A percentile compares a stretch with the other conserved stretches of the same genome.
Evolutionary conservation across 37 sponge, comb jelly and placozoan species (phyloP).

Genomic region (Eunapius fragilis): DNA sequence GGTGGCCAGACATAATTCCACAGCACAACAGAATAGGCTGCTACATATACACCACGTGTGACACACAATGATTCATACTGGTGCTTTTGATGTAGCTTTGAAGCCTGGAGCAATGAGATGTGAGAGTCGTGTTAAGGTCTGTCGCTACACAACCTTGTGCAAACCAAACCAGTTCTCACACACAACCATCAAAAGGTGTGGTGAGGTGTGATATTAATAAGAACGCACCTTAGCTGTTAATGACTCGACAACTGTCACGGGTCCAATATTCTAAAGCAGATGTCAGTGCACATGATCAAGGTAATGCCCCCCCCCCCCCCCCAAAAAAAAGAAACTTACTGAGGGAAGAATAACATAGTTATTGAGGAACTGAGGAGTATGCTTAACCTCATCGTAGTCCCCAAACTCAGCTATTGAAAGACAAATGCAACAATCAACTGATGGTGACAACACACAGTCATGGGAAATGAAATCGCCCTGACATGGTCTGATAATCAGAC

Average conservation of each 20-base stretch:
- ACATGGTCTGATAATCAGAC: too few species aligned
- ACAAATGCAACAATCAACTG: not conserved
- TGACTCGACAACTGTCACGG: slow-evolving; percentile 26
- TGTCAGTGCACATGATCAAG: not conserved
- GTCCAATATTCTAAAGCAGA: slow-evolving; percentile 48
- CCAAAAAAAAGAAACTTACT: slow-evolving; percentile 48
- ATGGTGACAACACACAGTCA: too few species aligned
- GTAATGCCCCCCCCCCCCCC: not conserved
- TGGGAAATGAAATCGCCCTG: too few species aligned
- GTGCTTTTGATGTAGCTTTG: slow-evolving; percentile 60
- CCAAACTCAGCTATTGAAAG: slow-evolving; percentile 71
- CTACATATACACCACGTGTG: not conserved
- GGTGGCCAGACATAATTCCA: too few species aligned
- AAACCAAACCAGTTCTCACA: not conserved
- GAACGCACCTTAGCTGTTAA: slow-evolving; percentile 37
- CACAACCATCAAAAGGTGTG: not conserved
- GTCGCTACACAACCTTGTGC: not conserved
- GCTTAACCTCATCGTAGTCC: slow-evolving; percentile 59
- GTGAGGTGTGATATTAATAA: not conserved
- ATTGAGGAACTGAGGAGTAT: slow-evolving; percentile 52
- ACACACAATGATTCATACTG: slow-evolving; percentile 29
- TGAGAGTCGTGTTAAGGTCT: too few species aligned
- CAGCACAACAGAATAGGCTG: too few species aligned
- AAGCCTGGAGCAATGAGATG: slow-evolving; percentile 17
- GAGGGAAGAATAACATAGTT: slow-evolving; percentile 73